phyloP scores from a whole-genome alignment of 2,797 vertebrate genomes.

The Dallia pectoralis region DNA sequence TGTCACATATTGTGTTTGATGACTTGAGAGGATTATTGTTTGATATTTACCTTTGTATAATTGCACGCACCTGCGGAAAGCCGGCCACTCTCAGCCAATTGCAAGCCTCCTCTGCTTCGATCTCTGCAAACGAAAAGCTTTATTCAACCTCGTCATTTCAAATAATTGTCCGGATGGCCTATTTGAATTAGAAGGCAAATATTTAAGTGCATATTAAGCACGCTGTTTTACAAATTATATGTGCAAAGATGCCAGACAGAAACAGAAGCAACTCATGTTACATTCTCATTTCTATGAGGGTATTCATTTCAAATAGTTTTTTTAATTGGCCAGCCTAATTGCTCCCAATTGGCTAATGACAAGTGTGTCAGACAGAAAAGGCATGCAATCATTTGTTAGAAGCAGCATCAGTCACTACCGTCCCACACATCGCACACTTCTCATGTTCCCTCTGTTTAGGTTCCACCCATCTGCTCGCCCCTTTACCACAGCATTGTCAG shows the following conservation, averaged over 20 bases:
- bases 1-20: not conserved
- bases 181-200: constrained; percentile 56
- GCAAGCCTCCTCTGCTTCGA: constrained; percentile 87
- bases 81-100: constrained; percentile 87
- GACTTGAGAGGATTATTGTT: not conserved
- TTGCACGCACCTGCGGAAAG: constrained; percentile 86
- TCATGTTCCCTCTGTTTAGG: constrained; percentile 30
- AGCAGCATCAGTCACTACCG: not conserved
- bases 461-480: constrained; percentile 21
- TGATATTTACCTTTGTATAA: constrained; percentile 81
- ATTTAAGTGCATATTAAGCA: constrained; percentile 58
- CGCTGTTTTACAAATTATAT: constrained; percentile 56
- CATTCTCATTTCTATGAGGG: constrained; percentile 16
- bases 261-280: constrained; percentile 25
- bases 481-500: constrained; percentile 30
- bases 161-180: constrained; percentile 45
- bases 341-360: constrained; percentile 49
- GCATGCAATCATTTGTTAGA: not conserved
- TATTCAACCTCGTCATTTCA: constrained; percentile 46
- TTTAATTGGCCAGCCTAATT: constrained; percentile 28
- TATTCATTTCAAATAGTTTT: constrained; percentile 40
- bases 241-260: constrained; percentile 25
- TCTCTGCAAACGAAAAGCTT: constrained; percentile 76
- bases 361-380: constrained; percentile 19
- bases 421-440: constrained; percentile 4